A percentile compares a stretch with the other conserved stretches of the same genome.
These are phyloP conservation scores for Pachypeltis micranthus DNA, from an alignment of 1,140 invertebrate genomes.

Conservation along the genomic window DNA sequence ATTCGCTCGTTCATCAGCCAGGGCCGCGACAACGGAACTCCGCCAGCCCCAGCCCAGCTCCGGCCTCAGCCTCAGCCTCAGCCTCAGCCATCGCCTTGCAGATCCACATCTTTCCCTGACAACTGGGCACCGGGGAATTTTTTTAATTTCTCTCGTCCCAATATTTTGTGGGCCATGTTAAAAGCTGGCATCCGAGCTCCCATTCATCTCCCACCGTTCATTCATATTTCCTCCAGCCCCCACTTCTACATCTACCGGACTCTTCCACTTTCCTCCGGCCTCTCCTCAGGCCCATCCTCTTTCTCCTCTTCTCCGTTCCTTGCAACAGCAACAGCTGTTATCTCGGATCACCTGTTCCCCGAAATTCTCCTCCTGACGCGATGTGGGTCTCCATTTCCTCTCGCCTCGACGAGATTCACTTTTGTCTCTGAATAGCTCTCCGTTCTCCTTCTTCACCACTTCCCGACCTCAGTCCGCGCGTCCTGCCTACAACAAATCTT, in stretches of 20 bases:
- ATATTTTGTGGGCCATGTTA: constrained; percentile 13
- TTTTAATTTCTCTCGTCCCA: constrained; percentile 2
- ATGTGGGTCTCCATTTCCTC: constrained; percentile 9
- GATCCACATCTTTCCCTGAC: background rate
- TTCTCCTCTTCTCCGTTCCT: background rate
- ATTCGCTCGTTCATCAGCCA: too few relatives aligned
- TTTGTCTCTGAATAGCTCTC: background rate
- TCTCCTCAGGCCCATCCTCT: too few relatives aligned
- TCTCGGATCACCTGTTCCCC: constrained; percentile 4
- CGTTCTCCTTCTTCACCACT: too few relatives aligned
- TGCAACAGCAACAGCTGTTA: constrained; percentile 6
- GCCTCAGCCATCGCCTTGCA: too few relatives aligned
- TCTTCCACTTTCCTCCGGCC: too few relatives aligned
- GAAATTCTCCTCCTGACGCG: constrained; percentile 8
- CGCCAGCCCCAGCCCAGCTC: too few relatives aligned
- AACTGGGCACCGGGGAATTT: constrained; percentile 4
- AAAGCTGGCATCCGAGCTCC: constrained; percentile 1
- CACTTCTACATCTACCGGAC: too few relatives aligned
- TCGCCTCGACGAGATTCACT: background rate
- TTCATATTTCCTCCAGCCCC: constrained; percentile 12
- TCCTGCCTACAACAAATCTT: too few relatives aligned
- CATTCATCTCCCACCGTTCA: constrained; percentile 9
- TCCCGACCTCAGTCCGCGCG: too few relatives aligned
- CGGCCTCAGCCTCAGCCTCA: too few relatives aligned
- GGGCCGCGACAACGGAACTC: too few relatives aligned